Base-by-base conservation (phyloP, 1,140 invertebrate species). In the Drosophila rufa region DNA sequence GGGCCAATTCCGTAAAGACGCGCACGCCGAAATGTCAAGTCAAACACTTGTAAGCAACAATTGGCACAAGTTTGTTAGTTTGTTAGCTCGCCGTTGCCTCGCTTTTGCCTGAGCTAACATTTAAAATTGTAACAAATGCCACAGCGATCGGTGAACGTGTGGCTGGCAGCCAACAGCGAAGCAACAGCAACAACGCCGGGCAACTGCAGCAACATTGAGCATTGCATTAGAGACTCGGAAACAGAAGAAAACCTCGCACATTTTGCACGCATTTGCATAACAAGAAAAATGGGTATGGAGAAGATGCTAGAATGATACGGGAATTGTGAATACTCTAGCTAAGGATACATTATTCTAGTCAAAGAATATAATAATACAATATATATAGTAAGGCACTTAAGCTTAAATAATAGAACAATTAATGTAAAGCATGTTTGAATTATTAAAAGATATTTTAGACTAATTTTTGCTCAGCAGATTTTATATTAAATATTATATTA, bases 71-170 rank as follows among this genome's bases (percentile, higher is more conserved):
- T 80, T 84, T 84, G 76, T 61, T 73, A 60, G 45, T 73, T 73
- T 83, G 76, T 58, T 73, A 60, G 45, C 73, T 73, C 15, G 69
- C 55, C 46, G 45, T 73, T 73, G 70, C 75, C 76, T 61, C 75
- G 74, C 62, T 75, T 85, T 90, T 81, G 84, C 78, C 81, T 70
- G 70, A 73, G 75, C 78, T 91, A 90, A 90, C 85, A 90, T 90
- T 90, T 90, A 90, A 90, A 90, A 90, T 90, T 90, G 85, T 90
- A 90, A 90, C 85, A 90, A 90, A 90, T 90, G 85, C 86, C 85
- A 90, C 75, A 85, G 86, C 75, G 81, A 79, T 68, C 45, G 68
- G 85, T 73, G 58, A 85, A 91, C 85, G 85, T 90, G 85, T 90
- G 86, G 86, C 86, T 82, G 62, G 65, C 69, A 85, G 86, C 85